Evolutionary conservation across 2,797 vertebrate genomes (phyloP), one percentile per base, ranked within the genome.

Genomic region (Pogonophryne albipinna): DNA sequence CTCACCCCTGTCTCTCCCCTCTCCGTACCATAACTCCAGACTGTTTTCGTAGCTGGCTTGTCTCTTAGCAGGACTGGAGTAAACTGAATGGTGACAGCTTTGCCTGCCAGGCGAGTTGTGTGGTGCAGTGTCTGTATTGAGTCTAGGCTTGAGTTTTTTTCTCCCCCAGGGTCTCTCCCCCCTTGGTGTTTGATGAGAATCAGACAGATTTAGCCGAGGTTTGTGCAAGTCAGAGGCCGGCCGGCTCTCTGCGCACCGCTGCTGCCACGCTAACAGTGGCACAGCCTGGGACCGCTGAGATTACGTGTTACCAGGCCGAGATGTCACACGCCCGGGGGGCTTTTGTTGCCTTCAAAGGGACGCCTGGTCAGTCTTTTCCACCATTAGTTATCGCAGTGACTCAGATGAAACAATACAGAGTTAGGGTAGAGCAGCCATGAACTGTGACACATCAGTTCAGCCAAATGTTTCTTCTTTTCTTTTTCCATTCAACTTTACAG

Each of bases 1-100:
- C 80, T 85, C 89, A 79, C 55, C 44, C 66, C 62, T 13, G 71
- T 55, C 61, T 64, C 74, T 71, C 70, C 42, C 57, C 64, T 55
- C 71, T 68, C 74, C 0, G 17, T 57, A 16, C 47, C 47, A 75
- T 74, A 59, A 4, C 67, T 73, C 46, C 85, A 82, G 89, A 86
- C 87, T 92, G 89, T 93, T 91, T 91, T 90, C 62, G 80, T 91
- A 91, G 87, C 91, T 92, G 91, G 89, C 78, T 89, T 82, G 87
- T 88, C 87, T 92, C 89, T 78, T 78, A 45, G 75, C 69, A 82
- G 69, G 71, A 72, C 84, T 68, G 83, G 76, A 80, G 83, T 79
- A 74, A 87, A 82, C 80, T 70, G 81, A 87, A 84, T 66, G 81
- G 89, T 91, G 91, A 90, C 89, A 88, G 87, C 82, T 88, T 85